Evolutionary conservation across 2,113 vertebrate genomes (phyloP), one percentile per base, ranked within the genome.

Genomic region (Hiodon tergisus): DNA sequence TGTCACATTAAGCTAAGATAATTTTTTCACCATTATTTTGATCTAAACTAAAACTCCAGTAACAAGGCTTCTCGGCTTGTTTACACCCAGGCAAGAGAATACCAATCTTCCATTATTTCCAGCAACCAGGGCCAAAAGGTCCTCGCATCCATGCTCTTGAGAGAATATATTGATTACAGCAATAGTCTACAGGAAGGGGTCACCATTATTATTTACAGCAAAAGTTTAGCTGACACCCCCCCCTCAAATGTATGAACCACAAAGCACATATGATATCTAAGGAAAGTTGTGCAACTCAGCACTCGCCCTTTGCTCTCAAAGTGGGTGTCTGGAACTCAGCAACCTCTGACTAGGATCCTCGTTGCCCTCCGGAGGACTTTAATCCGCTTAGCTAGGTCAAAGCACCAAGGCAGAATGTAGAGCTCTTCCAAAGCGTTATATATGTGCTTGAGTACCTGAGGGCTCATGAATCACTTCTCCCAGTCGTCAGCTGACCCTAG

Each of bases 91-190:
- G 90, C 88, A 89, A 85, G 86, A 88, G 81, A 90, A 88, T 86
- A 91, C 89, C 88, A 91, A 89, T 88, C 76, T 88, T 84, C 85
- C 87, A 88, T 92, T 90, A 91, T 91, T 91, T 90, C 84, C 87
- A 87, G 83, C 85, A 88, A 89, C 85, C 77, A 87, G 86, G 86
- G 89, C 90, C 86, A 83, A 91, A 90, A 92, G 90, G 90, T 90
- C 89, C 81, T 87, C 76, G 85, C 85, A 85, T 85, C 81, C 76
- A 79, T 72, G 84, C 85, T 88, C 87, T 76, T 75, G 87, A 88
- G 90, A 87, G 87, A 83, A 79, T 65, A 82, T 91, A 92, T 92
- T 91, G 90, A 92, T 92, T 91, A 90, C 88, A 90, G 87, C 89
- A 85, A 91, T 90, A 86, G 86, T 87, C 86, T 83, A 85, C 86